These are phyloP conservation scores for Goniozus legneri DNA, from an alignment of 1,140 invertebrate genomes.

Conservation along the genomic window DNA sequence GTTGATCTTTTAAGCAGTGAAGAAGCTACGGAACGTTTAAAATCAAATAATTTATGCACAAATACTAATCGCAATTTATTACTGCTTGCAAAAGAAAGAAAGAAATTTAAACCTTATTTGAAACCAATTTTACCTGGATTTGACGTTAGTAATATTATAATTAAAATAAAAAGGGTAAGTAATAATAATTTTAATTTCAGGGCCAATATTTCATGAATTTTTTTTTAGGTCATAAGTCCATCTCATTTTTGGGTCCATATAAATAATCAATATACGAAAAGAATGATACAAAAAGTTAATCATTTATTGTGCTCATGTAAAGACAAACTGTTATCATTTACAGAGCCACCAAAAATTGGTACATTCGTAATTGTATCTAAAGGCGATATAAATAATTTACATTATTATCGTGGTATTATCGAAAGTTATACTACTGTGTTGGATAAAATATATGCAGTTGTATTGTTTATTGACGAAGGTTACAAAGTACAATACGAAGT, in stretches of 20 bases:
- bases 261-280: conserved; percentile 41
- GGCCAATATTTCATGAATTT: conserved; percentile 10
- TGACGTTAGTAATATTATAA: conserved; percentile 36
- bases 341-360: conserved; percentile 17
- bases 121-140: conserved; percentile 54
- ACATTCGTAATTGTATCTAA: conserved; percentile 41
- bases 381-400: conserved; percentile 7
- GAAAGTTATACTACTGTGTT: conserved; percentile 16
- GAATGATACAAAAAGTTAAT: too few species aligned
- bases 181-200: conserved; percentile 1
- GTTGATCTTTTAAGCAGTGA: conserved; percentile 53
- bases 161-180: neutral
- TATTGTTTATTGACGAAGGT: conserved; percentile 82
- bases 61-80: too few species aligned
- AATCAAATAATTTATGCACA: conserved; percentile 6
- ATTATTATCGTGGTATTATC: conserved; percentile 46
- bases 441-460: conserved; percentile 35
- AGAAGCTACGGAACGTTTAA: conserved; percentile 5
- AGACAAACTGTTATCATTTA: too few species aligned
- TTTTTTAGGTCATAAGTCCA: conserved; percentile 54
- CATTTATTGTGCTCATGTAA: too few species aligned
- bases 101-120: conserved; percentile 26
- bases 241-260: conserved; percentile 63
- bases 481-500: conserved; percentile 49
- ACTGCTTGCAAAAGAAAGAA: neutral